Conservation (phyloP, 2,797 vertebrate genomes). For the Glyptemys insculpta region DNA sequence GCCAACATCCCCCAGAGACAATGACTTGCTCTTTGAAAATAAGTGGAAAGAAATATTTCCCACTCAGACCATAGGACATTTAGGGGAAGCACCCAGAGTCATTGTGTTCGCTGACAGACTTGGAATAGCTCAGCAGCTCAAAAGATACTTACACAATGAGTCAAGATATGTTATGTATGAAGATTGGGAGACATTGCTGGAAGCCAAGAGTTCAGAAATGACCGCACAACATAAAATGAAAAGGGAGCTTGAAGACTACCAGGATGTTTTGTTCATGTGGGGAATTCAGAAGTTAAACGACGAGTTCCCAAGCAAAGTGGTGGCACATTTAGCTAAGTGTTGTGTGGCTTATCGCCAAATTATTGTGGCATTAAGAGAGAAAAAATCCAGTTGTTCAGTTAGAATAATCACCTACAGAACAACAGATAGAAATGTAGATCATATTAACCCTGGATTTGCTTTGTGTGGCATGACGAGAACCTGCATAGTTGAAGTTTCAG, state of each 20-base stretch:
- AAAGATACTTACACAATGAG: constrained; percentile 79
- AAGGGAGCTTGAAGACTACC: constrained; percentile 59
- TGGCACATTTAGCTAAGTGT: constrained; percentile 81
- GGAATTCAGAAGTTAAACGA: constrained; percentile 83
- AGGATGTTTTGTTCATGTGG: constrained; percentile 87
- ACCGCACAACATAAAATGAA: constrained; percentile 57
- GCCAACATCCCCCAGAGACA: constrained; percentile 49
- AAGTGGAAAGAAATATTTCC: constrained; percentile 69
- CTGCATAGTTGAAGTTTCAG: constrained; percentile 77
- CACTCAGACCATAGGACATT: neutral
- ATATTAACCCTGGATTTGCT: constrained; percentile 86
- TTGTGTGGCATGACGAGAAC: constrained; percentile 86
- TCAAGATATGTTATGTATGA: constrained; percentile 58
- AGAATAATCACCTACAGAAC: constrained; percentile 87
- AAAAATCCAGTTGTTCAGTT: constrained; percentile 61
- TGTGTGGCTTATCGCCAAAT: constrained; percentile 87
- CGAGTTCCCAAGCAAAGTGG: constrained; percentile 73
- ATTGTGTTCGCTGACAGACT: constrained; percentile 88
- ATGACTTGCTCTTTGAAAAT: constrained; percentile 87
- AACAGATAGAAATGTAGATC: constrained; percentile 82
- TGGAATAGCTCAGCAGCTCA: constrained; percentile 83
- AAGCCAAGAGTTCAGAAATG: constrained; percentile 31
- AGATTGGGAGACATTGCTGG: constrained; percentile 56
- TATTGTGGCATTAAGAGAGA: constrained; percentile 82
- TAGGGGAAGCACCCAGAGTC: constrained; percentile 74